Base-by-base conservation (phyloP, 2,888 invertebrate genomes). In the Microplitis manilae region DNA sequence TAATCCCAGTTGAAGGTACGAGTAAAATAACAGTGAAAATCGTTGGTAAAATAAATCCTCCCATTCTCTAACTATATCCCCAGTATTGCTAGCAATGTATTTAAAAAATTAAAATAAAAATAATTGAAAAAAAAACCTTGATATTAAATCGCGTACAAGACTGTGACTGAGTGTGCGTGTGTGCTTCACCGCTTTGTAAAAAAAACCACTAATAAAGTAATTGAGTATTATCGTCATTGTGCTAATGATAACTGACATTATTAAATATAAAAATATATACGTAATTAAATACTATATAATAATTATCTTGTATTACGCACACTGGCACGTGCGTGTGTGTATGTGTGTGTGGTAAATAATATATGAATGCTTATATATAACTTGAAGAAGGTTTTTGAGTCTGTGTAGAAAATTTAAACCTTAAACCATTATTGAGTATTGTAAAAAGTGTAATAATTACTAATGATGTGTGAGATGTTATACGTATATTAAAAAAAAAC, bases 171-270 rank as follows among this genome's bases (percentile, higher is more conserved):
- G 84, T 85, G 79, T 78, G 80, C 71, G 80, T 75, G 86, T 85
- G 86, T 85, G 88, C 88, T 88, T 87, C 83, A 85, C 83, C 79
- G 89, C 88, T 88, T 88, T 81, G 83, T 85, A 84, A 79, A 78
- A 74, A 60, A 59, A 77, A 83, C 81, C 81, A 84, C 85, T 84
- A 82, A 85, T 82, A 77, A 79, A 81, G 77, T 83, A 81, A 77
- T 79, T 62, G 13, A 50, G 50, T 50, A 62, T 72, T 76, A 67
- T 83, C 81, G 79, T 83, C 81, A 78, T 82, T 81, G 79, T 81
- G 79, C 81, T 82, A 78, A 77, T 78, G 75, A 79, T 79, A 77
- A 78, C 73, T 75, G 74, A 73, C 71, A 59, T 72, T 70, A 68
- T 59, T 59, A 68, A 13, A 50, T 13, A 13, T 50, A 50, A 50